Base-by-base conservation (phyloP, 2,797 vertebrate species). In the Zalophus californianus region DNA sequence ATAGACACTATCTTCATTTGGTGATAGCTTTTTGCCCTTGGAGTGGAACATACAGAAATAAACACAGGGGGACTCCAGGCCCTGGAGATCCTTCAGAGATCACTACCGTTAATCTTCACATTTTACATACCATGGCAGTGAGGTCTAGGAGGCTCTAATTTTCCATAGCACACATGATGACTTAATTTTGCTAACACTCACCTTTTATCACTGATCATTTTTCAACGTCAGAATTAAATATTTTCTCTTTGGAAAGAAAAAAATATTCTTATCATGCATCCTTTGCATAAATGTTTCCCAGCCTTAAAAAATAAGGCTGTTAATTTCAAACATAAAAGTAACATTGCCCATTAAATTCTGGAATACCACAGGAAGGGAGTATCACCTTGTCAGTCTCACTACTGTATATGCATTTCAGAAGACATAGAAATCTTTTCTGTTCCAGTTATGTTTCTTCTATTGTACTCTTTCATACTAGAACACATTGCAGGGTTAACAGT, bases 401-500 rank as follows among this genome's bases (percentile, higher is more conserved):
- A 60, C 35, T 88, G 29, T 21, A 10, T 56, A 32, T 60, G 32
- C 1, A n/a, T 95, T 94, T 64, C 44, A 48, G 77, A 58, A 96
- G 25, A 89, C 10, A 23, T 8, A 60, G 41, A 66, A 48, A 70
- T 91, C 1, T 89, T 56, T n/a, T 87, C 35, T 58, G 29, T 60
- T 90, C 32, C 3, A 9, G 27, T 83, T 80, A 50, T 83, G 66
- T 84, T 48, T 87, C 62, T n/a, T 92, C 32, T 54, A n/a, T 18
- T 96, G 62, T 16, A 93, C 3, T 83, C 41, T 94, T 98, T 95
- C 41, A 92, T 90, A 27, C 21, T 89, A 82, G 50, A 94, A 27
- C 15, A 75, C 6, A 97, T 23, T 97, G 80, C 95, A 96, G 41
- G 7, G 64, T 96, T 98, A 98, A 97, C 12, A 44, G n/a, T 93